phyloP scores from a whole-genome alignment of 2,797 vertebrate genomes.

The Aplochiton taeniatus region DNA sequence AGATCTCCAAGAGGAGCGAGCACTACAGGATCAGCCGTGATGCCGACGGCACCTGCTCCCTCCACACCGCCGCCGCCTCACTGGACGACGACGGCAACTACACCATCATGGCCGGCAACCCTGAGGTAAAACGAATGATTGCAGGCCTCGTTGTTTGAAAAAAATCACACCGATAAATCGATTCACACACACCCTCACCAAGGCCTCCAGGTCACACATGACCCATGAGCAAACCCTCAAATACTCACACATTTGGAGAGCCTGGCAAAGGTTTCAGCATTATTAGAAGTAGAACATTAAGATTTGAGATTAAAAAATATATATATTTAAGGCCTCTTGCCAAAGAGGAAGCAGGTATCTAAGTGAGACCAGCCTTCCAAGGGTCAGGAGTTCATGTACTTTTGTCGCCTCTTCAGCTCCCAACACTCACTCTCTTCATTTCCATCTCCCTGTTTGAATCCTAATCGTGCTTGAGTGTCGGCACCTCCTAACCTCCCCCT shows the following conservation, averaged over 20 bases:
- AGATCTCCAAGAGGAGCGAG: conserved; percentile 95
- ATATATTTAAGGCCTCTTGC: conserved; percentile 26
- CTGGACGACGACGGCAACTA: conserved; percentile 98
- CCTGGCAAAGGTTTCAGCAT: conserved; percentile 11
- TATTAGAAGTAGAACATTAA: conserved; percentile 39
- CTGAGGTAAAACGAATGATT: conserved; percentile 77
- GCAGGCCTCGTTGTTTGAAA: neutral
- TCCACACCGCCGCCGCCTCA: conserved; percentile 86
- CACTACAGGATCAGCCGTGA: conserved; percentile 93
- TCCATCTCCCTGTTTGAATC: conserved; percentile 37
- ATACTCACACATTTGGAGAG: neutral
- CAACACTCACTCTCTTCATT: conserved; percentile 39
- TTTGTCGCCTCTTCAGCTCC: conserved; percentile 33
- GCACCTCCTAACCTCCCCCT: conserved; percentile 28
- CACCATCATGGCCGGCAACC: conserved; percentile 94
- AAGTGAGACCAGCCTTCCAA: conserved; percentile 49
- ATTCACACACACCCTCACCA: neutral
- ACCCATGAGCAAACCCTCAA: no score
- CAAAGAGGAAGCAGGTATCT: conserved; percentile 54
- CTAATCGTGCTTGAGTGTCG: conserved; percentile 26
- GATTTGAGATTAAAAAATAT: conserved; percentile 16
- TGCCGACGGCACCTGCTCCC: conserved; percentile 87
- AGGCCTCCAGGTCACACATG: no score
- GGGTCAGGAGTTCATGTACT: conserved; percentile 46
- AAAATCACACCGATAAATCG: conserved; percentile 3